Evolutionary conservation across 1,140 invertebrate species (phyloP), one percentile per base, ranked within the genome.

Genomic region (Phocides pigmalion): DNA sequence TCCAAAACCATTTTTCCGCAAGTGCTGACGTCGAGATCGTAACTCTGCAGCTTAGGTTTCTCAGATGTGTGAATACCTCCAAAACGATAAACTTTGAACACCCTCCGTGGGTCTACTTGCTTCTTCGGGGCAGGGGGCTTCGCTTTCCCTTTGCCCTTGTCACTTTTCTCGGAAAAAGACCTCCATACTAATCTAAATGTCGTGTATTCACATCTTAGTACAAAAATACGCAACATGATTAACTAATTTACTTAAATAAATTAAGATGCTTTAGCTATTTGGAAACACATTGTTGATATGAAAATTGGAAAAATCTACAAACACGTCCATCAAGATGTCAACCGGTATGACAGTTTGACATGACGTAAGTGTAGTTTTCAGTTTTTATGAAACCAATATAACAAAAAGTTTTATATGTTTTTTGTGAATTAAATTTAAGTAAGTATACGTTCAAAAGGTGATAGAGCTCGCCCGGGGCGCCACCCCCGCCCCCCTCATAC

Each of bases 1-100:
- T 98, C 97, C 28, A 98, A 88, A 6, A 98, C 93, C 97, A 98
- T 98, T 1, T 95, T 94, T 19, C 97, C 97, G 47, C 92, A 93
- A 17, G 83, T 90, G 41, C 95, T 95, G 3, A 97, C 86, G 84
- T 98, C 96, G 1, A 98, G 89, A 71, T 95, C 93, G 84, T 95
- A 98, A 25, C 93, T 94, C 81, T 97, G 93, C 81, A 97, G 91
- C 50, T 92, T 92, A 0, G 96, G 96, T 78, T 96, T 95, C 39
- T 94, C 93, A 0, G 93, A 93, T 12, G 94, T 59, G 0, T 59
- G 35, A 3, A 85, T 79, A 3, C 87, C 92, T 2, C 62, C 74
- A 46, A 68, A 90, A 25, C 87, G 73, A 64, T 90, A 90, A 0
- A 90, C 54, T 71, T 82, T 87, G 41, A 90, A 87, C 0, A 84